phyloP scores from a whole-genome alignment of 2,797 vertebrate genomes.

The Sebastes miniatus region DNA sequence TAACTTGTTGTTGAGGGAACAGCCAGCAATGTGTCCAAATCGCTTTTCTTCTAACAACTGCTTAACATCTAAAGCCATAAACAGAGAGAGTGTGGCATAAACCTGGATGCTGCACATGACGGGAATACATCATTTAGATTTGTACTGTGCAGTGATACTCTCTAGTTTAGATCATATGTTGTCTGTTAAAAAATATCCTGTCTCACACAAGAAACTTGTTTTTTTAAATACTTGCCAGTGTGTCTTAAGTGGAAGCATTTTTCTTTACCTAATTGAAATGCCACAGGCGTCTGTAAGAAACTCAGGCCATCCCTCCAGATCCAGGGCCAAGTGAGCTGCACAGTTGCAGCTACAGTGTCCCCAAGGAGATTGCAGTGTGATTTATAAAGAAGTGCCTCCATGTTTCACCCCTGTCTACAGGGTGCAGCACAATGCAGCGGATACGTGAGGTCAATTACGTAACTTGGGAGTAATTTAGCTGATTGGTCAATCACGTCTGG shows the following conservation, averaged over 20 bases:
- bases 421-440: constrained; percentile 60
- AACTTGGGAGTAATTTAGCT: constrained; percentile 50
- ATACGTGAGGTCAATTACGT: constrained; percentile 26
- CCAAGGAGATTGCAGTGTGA: constrained; percentile 66
- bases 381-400: constrained; percentile 38
- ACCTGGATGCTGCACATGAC: constrained; percentile 3
- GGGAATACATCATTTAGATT: constrained; percentile 18
- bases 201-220: constrained; percentile 17
- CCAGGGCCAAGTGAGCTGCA: constrained; percentile 59
- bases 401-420: constrained; percentile 37
- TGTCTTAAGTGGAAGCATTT: constrained; percentile 41
- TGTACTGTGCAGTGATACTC: background rate
- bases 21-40: constrained; percentile 36
- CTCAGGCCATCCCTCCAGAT: constrained; percentile 34
- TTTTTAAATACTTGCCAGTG: constrained; percentile 5
- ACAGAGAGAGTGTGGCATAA: background rate
- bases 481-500: constrained; percentile 45
- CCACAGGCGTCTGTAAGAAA: constrained; percentile 68
- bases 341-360: constrained; percentile 55
- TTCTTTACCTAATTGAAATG: constrained; percentile 73
- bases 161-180: background rate
- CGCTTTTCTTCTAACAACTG: constrained; percentile 28
- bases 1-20: constrained; percentile 24
- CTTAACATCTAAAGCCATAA: constrained; percentile 37
- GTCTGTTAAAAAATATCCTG: background rate